These are phyloP conservation scores for Caenorhabditis sp. DNA, from an alignment of 2,888 invertebrate species.

Conservation along the genomic window DNA sequence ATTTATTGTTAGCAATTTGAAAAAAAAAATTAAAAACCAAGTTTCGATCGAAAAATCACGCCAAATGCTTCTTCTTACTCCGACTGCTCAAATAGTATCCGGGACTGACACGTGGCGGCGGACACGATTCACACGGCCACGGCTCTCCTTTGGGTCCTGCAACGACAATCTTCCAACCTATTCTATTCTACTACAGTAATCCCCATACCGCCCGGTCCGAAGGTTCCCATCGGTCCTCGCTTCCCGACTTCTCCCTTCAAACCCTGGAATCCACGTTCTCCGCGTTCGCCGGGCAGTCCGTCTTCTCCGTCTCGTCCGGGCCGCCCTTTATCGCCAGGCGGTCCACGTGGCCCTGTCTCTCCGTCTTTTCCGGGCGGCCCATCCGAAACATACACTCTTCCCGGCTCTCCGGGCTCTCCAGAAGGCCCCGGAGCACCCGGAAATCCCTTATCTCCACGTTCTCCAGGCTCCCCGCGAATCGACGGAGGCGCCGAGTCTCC, in stretches of 20 bases:
- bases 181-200: background rate
- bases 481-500: conserved; percentile 66
- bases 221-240: conserved; percentile 52
- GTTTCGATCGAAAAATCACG: background rate
- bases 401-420: conserved; percentile 68
- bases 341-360: conserved; percentile 65
- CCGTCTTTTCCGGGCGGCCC: conserved; percentile 72
- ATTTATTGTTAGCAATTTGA: too few relatives aligned
- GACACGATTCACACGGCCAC: conserved; percentile 71
- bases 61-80: conserved; percentile 18
- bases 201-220: conserved; percentile 61
- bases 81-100: conserved; percentile 62
- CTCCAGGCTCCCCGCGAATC: conserved; percentile 62
- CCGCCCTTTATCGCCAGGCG: conserved; percentile 66
- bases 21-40: too few relatives aligned
- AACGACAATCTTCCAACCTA: background rate
- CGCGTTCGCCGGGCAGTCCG: conserved; percentile 61
- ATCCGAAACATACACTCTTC: conserved; percentile 65
- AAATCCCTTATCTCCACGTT: conserved; percentile 67
- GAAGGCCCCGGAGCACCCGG: conserved; percentile 53
- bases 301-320: conserved; percentile 65
- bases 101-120: conserved; percentile 69
- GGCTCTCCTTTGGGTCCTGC: conserved; percentile 67
- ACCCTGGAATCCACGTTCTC: conserved; percentile 64
- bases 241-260: conserved; percentile 66